Percentiles rank a stretch among this genome's conserved stretches.
phyloP scores from a whole-genome alignment of 2,797 vertebrate genomes.

The Argya squamiceps region DNA sequence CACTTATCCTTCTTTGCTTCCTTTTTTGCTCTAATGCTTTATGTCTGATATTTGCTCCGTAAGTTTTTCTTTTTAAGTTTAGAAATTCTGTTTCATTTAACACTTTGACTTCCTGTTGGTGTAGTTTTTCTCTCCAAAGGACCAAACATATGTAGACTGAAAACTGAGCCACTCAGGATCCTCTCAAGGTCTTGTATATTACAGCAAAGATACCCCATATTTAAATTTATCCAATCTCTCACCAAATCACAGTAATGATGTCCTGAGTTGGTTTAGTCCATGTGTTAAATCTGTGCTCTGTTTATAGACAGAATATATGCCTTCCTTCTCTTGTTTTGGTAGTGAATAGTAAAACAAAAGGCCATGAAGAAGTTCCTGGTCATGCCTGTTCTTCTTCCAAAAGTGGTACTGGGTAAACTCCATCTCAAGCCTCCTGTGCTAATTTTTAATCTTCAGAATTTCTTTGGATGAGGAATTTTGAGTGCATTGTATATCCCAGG shows the following conservation, averaged over 20 bases:
- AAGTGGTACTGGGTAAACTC: neutral
- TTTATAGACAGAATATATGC: neutral
- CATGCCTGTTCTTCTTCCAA: neutral
- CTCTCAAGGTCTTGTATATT: neutral
- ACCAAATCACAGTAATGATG: neutral
- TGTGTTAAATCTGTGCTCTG: neutral
- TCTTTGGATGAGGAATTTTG: neutral
- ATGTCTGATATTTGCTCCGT: neutral
- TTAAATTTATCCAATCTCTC: neutral
- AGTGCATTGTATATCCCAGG: neutral
- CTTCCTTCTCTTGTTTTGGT: neutral
- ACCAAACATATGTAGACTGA: neutral
- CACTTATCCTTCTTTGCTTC: constrained; percentile 20
- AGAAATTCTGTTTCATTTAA: constrained; percentile 8
- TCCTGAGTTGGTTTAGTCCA: neutral
- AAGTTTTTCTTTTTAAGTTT: neutral
- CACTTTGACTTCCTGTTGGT: neutral
- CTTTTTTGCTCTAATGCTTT: constrained; percentile 27
- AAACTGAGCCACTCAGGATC: neutral
- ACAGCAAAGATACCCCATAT: neutral
- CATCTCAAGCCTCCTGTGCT: neutral
- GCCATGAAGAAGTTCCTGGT: neutral
- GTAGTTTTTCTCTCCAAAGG: neutral
- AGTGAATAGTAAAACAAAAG: neutral
- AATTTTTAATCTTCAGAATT: neutral